Conservation (phyloP, 2,113 vertebrate species). For the Seriola quinqueradiata region DNA sequence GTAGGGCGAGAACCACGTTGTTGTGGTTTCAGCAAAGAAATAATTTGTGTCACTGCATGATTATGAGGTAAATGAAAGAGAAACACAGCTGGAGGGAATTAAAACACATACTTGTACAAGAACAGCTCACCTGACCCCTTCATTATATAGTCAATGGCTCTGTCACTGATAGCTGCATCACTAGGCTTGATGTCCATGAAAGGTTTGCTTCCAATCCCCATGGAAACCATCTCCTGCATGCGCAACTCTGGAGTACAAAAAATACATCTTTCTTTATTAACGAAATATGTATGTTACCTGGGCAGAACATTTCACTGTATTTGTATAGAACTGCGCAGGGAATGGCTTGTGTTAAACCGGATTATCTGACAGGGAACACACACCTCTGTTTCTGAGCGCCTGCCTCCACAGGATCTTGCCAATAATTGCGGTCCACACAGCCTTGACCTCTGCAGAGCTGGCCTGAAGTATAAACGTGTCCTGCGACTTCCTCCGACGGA, state of each 20-base stretch:
- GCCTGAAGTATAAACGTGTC: conserved; percentile 90
- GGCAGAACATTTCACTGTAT: not conserved
- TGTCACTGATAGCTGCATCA: conserved; percentile 86
- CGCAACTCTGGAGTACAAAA: conserved; percentile 82
- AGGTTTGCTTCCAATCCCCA: conserved; percentile 89
- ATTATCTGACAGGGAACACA: conserved; percentile 2
- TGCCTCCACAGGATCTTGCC: conserved; percentile 90
- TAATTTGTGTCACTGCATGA: not conserved
- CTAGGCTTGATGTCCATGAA: conserved; percentile 90
- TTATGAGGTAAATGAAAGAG: not conserved
- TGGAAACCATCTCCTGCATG: conserved; percentile 89
- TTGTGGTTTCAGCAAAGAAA: conserved; percentile 9
- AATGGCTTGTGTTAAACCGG: not conserved
- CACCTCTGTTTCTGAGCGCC: conserved; percentile 89
- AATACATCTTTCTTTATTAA: not conserved
- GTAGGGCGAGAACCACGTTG: not conserved
- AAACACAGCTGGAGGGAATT: not conserved
- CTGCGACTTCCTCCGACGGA: conserved; percentile 87
- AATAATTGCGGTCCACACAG: conserved; percentile 85
- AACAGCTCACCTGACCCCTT: conserved; percentile 84
- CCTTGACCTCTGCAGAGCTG: conserved; percentile 85
- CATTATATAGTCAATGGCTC: conserved; percentile 85
- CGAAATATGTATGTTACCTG: not conserved
- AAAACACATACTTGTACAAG: not conserved
- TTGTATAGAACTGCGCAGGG: not conserved